Evolutionary conservation across 2,113 vertebrate genomes (phyloP).

Genomic region (Lepidothrix coronata): DNA sequence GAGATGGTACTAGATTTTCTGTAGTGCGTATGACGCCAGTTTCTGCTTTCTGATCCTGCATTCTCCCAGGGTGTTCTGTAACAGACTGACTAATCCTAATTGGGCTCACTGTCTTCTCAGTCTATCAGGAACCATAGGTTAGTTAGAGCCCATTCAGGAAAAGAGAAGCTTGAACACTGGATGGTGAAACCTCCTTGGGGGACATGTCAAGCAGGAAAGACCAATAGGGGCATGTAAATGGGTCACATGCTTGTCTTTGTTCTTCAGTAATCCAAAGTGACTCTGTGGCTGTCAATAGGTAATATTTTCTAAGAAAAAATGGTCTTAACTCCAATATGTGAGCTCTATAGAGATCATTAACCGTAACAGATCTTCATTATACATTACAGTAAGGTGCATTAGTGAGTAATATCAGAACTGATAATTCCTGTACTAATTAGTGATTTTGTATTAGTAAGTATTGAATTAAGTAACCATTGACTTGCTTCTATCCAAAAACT

Average conservation of each 20-base stretch:
- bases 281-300: not conserved
- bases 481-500: not conserved
- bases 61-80: not conserved
- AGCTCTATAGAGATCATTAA: not conserved
- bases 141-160: not conserved
- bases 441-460: not conserved
- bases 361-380: not conserved
- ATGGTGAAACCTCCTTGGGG: not conserved
- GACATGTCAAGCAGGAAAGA: not conserved
- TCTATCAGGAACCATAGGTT: not conserved
- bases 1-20: not conserved
- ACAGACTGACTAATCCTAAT: not conserved
- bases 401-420: not conserved
- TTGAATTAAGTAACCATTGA: not conserved
- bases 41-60: not conserved
- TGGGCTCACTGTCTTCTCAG: not conserved
- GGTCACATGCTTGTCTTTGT: not conserved
- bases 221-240: not conserved
- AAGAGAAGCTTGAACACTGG: not conserved
- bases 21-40: rapidly evolving
- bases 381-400: not conserved
- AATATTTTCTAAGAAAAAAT: not conserved
- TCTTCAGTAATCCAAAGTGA: not conserved
- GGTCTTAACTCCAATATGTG: not conserved
- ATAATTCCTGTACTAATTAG: not conserved